Evolutionary conservation across 2,113 vertebrate species (phyloP).

Genomic region (Telmatochromis sp.): DNA sequence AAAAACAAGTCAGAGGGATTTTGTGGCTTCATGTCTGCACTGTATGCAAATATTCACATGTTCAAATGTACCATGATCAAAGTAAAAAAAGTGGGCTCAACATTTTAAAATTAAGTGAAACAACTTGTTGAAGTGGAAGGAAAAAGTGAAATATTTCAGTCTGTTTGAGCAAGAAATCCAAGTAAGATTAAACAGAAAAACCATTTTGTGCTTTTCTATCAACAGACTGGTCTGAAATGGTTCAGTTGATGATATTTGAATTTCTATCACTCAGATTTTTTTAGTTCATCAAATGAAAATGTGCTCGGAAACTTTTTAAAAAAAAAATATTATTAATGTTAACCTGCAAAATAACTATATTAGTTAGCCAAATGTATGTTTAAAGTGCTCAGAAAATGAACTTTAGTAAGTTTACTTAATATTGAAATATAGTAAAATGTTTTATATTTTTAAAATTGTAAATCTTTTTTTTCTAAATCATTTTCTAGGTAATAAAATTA

Average conservation of each 20-base stretch:
- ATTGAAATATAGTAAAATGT: not conserved
- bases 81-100: not conserved
- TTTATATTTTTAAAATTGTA: not conserved
- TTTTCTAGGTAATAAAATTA: not conserved
- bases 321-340: not conserved
- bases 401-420: not conserved
- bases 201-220: not conserved
- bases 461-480: not conserved
- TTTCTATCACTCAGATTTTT: not conserved
- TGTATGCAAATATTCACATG: not conserved
- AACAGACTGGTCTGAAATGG: not conserved
- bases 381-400: not conserved
- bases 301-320: fast-evolving
- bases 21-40: not conserved
- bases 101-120: not conserved
- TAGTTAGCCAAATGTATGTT: not conserved
- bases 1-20: not conserved
- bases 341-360: not conserved
- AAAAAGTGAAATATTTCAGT: fast-evolving
- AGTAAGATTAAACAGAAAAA: not conserved
- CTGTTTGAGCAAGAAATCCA: not conserved
- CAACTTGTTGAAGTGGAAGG: not conserved
- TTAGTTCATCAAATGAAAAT: not conserved
- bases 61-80: not conserved
- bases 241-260: not conserved